Conservation (phyloP, 2,797 vertebrate species). For the Garrulus glandarius region DNA sequence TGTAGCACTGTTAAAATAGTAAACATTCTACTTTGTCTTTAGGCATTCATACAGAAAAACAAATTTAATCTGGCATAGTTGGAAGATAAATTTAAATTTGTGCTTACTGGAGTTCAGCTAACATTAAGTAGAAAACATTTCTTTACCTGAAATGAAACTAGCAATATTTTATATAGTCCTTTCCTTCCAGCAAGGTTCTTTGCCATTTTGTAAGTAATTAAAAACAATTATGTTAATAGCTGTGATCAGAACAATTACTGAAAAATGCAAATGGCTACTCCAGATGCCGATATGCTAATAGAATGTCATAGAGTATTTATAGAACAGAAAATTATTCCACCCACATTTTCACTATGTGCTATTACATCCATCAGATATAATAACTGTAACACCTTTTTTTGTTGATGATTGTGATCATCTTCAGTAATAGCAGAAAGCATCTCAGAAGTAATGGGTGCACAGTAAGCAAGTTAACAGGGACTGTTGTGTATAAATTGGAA, state of each 20-base stretch:
- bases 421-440: not conserved
- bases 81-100: not conserved
- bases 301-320: not conserved
- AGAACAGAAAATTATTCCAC: not conserved
- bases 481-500: not conserved
- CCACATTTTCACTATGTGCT: not conserved
- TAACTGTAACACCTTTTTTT: not conserved
- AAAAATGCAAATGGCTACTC: not conserved
- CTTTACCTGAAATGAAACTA: not conserved
- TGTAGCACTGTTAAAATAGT: not conserved
- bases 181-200: not conserved
- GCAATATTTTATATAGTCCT: not conserved
- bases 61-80: not conserved
- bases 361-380: not conserved
- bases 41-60: not conserved
- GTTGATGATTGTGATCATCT: not conserved
- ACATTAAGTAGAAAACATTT: not conserved
- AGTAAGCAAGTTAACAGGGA: not conserved
- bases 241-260: conserved; percentile 3
- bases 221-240: not conserved
- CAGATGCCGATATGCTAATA: not conserved
- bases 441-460: not conserved
- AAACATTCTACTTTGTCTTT: not conserved
- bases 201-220: not conserved
- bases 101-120: not conserved